Base-by-base conservation (phyloP, 1,140 invertebrate species). In the Drosophila erecta region DNA sequence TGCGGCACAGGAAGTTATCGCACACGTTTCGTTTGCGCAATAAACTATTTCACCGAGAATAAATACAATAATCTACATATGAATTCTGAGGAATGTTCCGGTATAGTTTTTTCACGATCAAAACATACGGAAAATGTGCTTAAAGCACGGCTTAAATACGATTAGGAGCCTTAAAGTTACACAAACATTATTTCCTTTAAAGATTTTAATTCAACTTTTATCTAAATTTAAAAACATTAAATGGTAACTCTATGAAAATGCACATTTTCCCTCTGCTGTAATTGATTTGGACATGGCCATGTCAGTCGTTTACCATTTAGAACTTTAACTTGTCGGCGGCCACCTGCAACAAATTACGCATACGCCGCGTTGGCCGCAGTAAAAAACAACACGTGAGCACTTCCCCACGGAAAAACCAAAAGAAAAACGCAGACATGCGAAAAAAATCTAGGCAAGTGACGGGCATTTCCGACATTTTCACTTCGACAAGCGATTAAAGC, bases 391-490 rank as follows among this genome's bases (percentile, higher is more conserved):
- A 84, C 81, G 80, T 79, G 80, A 79, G 55, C 57, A 37, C 43
- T 49, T 55, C 43, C 55, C 54, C 54, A 76, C 41, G 54, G 38
- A 38, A 53, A 53, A 57, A 61, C 30, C 56, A 44, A 43, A 61
- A 64, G 44, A 53, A 67, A 62, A 40, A 57, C 44, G 44, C 49
- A 38, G 40, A 54, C 40, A 58, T 27, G 61, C 30, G 35, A 22
- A 30, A 12, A 70, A 70, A 56, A 69, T 49, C 41, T 24, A 33
- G 14, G 54, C 73, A 75, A 87, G 80, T 86, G 81, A 87, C 81
- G 78, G 83, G 69, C 70, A 79, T 86, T 87, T 86, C 81, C 81
- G 81, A 72, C 66, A 67, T 54, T 38, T 53, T 56, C 50, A 61
- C 67, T 77, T 79, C 73, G 73, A 76, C 74, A 70, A 61, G 73